Percentiles rank a stretch among this genome's conserved stretches.
Conservation (phyloP, 2,113 vertebrate genomes). For the Xiphorhynchus elegans region DNA sequence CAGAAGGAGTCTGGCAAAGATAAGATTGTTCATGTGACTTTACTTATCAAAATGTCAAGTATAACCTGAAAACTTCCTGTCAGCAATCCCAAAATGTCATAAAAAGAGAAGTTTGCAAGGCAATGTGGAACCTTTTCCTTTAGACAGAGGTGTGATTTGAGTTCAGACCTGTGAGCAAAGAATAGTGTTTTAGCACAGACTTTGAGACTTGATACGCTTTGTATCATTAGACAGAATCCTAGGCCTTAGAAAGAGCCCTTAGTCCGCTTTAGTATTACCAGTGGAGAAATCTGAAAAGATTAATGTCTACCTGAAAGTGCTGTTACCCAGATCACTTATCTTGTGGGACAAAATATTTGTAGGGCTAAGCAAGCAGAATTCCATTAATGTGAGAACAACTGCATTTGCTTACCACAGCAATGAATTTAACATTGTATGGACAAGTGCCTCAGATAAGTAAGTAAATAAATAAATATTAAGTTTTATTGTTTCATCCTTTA, state of each 20-base stretch:
- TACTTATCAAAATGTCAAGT: slow-evolving; percentile 60
- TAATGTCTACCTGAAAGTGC: not conserved
- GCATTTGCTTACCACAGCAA: not conserved
- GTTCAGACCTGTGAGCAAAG: slow-evolving; percentile 10
- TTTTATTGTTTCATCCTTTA: not conserved
- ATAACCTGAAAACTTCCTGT: slow-evolving; percentile 48
- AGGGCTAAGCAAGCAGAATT: not conserved
- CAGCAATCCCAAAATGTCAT: slow-evolving; percentile 54
- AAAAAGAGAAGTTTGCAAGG: not conserved
- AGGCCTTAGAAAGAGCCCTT: not conserved
- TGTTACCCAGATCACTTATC: not conserved
- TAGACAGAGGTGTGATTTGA: slow-evolving; percentile 26
- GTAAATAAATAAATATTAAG: not conserved
- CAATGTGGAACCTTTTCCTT: slow-evolving; percentile 20
- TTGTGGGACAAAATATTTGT: not conserved
- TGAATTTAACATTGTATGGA: not conserved
- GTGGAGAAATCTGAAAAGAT: not conserved
- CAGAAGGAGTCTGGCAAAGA: not conserved
- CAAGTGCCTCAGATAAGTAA: not conserved
- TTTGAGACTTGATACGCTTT: not conserved
- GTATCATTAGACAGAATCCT: no score
- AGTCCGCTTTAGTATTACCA: not conserved
- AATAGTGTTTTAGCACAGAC: not conserved
- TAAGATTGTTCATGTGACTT: slow-evolving; percentile 23
- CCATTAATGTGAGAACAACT: not conserved